These are phyloP conservation scores for Lonchura striata DNA, from an alignment of 2,113 vertebrate genomes.

Conservation along the genomic window DNA sequence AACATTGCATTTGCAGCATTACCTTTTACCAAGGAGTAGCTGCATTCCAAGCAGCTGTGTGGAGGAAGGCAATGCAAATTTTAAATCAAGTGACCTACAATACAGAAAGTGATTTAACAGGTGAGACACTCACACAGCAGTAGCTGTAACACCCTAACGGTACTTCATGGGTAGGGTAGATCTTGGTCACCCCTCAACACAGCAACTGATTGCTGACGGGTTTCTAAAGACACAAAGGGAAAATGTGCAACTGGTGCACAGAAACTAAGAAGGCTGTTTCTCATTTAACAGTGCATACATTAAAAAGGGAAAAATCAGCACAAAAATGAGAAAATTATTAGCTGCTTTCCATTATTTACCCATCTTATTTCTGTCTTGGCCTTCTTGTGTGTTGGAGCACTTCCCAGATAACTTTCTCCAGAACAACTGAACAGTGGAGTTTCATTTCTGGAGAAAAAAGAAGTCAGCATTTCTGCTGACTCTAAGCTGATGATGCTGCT, in stretches of 20 bases:
- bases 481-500: neutral
- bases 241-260: neutral
- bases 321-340: neutral
- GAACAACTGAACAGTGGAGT: neutral
- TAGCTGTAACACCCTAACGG: fast-evolving
- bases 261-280: neutral
- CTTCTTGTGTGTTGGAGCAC: neutral
- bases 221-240: neutral
- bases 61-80: neutral
- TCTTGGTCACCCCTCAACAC: neutral
- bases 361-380: neutral
- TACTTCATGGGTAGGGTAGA: neutral
- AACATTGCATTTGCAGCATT: neutral
- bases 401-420: neutral
- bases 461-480: neutral
- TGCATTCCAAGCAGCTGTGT: neutral
- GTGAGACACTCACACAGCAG: neutral
- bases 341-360: neutral
- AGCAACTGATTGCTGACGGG: neutral
- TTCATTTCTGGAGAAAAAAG: constrained; percentile 31
- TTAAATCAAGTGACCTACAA: neutral
- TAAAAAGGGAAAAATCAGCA: neutral
- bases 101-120: neutral
- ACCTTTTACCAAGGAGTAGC: neutral
- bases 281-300: neutral